Evolutionary conservation across 2,888 invertebrate genomes (phyloP).

Genomic region (Thyatira batis): DNA sequence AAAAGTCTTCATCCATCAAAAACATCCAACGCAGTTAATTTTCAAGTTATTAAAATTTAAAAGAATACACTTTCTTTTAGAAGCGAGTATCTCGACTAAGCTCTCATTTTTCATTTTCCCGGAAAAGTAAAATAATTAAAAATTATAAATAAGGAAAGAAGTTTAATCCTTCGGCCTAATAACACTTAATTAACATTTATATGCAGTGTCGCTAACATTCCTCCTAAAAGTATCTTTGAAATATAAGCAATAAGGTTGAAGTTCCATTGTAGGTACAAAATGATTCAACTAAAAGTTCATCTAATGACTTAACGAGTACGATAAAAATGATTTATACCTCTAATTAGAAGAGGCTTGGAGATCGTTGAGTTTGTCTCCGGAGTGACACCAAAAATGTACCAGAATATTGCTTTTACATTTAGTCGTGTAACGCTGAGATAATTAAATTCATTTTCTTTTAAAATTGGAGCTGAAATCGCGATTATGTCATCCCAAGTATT

Average conservation of each 20-base stretch:
- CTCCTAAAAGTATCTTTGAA: not conserved
- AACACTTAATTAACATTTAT: slow-evolving; percentile 4
- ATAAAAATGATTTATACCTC: slow-evolving; percentile 62
- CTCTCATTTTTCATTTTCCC: not conserved
- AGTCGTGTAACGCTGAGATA: too few relatives aligned
- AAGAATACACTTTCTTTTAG: not conserved
- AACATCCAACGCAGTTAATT: not conserved
- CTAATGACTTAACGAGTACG: slow-evolving; percentile 43
- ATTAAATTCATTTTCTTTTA: too few relatives aligned
- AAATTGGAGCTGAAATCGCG: too few relatives aligned
- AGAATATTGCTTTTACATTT: not conserved
- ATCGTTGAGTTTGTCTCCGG: not conserved
- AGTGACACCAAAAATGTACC: not conserved
- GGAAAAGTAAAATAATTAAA: not conserved
- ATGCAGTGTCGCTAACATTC: not conserved
- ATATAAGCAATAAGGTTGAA: not conserved
- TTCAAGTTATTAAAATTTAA: not conserved
- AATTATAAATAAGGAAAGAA: not conserved
- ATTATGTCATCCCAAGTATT: too few relatives aligned
- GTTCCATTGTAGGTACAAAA: slow-evolving; percentile 14
- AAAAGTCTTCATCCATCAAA: not conserved
- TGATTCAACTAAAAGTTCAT: slow-evolving; percentile 26
- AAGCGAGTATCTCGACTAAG: not conserved
- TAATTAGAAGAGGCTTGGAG: slow-evolving; percentile 40
- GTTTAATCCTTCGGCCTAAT: not conserved